phyloP scores from a whole-genome alignment of 2,797 vertebrate genomes.

The Myotis myotis region DNA sequence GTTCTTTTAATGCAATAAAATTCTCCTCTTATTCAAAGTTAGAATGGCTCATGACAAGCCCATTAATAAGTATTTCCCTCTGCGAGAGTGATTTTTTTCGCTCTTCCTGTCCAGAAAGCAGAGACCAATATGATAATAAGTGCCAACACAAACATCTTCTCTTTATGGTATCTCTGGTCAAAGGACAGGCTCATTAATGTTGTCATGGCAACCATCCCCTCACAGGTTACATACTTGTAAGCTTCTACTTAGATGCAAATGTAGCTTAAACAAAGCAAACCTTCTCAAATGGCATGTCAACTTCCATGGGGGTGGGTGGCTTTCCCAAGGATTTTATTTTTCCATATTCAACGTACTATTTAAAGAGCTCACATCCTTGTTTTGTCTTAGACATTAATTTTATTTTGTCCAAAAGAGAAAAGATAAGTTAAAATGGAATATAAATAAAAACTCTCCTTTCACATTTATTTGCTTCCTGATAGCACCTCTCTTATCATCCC shows the following conservation, averaged over 20 bases:
- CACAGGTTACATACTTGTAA: constrained; percentile 75
- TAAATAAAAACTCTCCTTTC: constrained; percentile 3
- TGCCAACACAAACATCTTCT: constrained; percentile 62
- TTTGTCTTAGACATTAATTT: constrained; percentile 33
- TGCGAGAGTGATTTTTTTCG: constrained; percentile 50
- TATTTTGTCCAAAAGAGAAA: constrained; percentile 42
- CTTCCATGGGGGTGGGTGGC: constrained; percentile 24
- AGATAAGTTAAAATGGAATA: constrained; percentile 1
- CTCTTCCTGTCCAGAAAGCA: constrained; percentile 59
- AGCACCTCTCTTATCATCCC: background rate
- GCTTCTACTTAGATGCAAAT: constrained; percentile 77
- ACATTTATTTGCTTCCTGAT: constrained; percentile 15
- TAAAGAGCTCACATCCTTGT: constrained; percentile 46
- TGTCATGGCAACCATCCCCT: constrained; percentile 77
- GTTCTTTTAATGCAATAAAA: constrained; percentile 37
- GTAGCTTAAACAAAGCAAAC: constrained; percentile 77
- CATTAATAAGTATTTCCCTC: constrained; percentile 64
- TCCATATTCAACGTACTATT: background rate
- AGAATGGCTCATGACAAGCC: constrained; percentile 47
- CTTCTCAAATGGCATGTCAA: constrained; percentile 65
- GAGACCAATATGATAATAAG: constrained; percentile 68
- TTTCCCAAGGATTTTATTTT: constrained; percentile 22
- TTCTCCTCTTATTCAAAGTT: constrained; percentile 61
- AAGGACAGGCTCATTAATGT: constrained; percentile 79
- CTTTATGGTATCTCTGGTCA: constrained; percentile 74